phyloP scores from a whole-genome alignment of 2,797 vertebrate species.

The Fistularia tabacaria region DNA sequence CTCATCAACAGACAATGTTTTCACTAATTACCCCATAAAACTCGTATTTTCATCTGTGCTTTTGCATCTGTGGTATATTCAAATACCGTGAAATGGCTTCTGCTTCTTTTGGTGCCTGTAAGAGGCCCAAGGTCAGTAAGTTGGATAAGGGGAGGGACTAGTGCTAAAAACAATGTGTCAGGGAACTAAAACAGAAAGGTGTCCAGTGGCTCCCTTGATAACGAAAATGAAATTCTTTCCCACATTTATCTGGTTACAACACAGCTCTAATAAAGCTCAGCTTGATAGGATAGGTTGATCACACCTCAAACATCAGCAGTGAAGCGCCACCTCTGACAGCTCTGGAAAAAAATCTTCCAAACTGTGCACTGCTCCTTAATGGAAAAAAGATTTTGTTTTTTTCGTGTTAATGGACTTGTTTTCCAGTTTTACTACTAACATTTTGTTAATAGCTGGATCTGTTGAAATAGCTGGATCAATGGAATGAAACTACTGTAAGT shows the following conservation, averaged over 20 bases:
- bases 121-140: slow-evolving; percentile 9
- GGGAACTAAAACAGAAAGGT: slow-evolving; percentile 50
- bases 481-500: too few species aligned
- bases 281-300: slow-evolving; percentile 39
- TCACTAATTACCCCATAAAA: not conserved
- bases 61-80: not conserved
- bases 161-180: slow-evolving; percentile 61
- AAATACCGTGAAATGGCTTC: not conserved
- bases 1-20: not conserved
- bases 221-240: slow-evolving; percentile 62
- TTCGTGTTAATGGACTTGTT: too few species aligned
- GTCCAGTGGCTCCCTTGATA: slow-evolving; percentile 50
- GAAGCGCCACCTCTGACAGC: slow-evolving; percentile 5
- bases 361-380: too few species aligned
- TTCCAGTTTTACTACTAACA: too few species aligned
- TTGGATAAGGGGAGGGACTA: slow-evolving; percentile 34
- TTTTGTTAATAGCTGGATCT: too few species aligned
- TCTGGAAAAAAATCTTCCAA: not conserved
- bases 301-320: not conserved
- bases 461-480: too few species aligned
- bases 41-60: not conserved
- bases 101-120: slow-evolving; percentile 2
- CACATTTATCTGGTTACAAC: slow-evolving; percentile 55
- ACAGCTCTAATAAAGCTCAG: slow-evolving; percentile 47
- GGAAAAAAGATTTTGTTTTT: too few species aligned